Evolutionary conservation across 2,888 invertebrate species (phyloP).

Genomic region (Alcis repandata): DNA sequence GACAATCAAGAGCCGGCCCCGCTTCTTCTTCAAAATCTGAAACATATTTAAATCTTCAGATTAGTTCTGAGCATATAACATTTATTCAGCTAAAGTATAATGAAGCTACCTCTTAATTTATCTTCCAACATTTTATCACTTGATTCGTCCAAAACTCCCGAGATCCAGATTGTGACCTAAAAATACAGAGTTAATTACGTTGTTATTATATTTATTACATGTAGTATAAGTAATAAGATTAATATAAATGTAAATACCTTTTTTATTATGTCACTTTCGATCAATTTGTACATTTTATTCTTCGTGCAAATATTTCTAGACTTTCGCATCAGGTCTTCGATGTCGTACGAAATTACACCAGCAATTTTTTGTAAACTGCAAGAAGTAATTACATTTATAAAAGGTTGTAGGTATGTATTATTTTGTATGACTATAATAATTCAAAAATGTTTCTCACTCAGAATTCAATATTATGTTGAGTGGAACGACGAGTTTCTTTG

Average conservation of each 20-base stretch:
- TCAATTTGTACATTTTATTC: constrained; percentile 45
- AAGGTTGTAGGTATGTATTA: too few species aligned
- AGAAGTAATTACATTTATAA: constrained; percentile 22
- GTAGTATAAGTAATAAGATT: background rate
- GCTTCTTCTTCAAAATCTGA: constrained; percentile 76
- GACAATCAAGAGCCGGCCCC: constrained; percentile 71
- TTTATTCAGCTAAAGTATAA: too few species aligned
- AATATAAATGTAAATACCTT: constrained; percentile 18
- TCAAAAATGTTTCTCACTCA: constrained; percentile 56
- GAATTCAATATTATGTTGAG: constrained; percentile 57
- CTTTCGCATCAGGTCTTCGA: constrained; percentile 53
- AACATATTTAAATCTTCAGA: constrained; percentile 31
- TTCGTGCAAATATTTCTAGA: constrained; percentile 38
- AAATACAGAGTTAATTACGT: background rate
- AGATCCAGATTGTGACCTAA: constrained; percentile 74
- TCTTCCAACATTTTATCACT: constrained; percentile 65
- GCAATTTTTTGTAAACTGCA: constrained; percentile 63
- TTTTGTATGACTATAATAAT: background rate
- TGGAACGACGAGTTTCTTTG: constrained; percentile 57
- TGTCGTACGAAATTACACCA: constrained; percentile 60
- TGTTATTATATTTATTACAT: background rate
- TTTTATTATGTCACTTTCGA: constrained; percentile 58
- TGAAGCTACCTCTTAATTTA: constrained; percentile 73
- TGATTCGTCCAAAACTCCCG: constrained; percentile 66
- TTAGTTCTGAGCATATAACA: too few species aligned